Conservation (phyloP, 2,888 invertebrate genomes). For the Gnatocerus cornutus region DNA sequence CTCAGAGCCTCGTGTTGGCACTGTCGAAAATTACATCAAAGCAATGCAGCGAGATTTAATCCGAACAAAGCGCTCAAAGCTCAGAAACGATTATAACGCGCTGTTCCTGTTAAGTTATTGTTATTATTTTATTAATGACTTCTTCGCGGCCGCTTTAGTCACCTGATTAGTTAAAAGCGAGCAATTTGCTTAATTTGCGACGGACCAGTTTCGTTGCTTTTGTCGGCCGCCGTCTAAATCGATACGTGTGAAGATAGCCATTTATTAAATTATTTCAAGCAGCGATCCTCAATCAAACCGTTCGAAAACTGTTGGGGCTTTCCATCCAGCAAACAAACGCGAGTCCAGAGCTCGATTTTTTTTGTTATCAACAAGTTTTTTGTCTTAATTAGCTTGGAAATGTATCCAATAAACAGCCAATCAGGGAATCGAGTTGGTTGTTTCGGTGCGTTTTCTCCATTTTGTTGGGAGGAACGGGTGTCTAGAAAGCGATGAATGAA, state of each 20-base stretch:
- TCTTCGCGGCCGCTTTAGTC: conserved; percentile 33
- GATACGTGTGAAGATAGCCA: conserved; percentile 44
- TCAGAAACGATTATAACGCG: conserved; percentile 33
- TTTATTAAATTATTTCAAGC: conserved; percentile 56
- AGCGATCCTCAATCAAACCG: too few relatives aligned
- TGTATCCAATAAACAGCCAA: too few relatives aligned
- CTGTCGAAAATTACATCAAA: conserved; percentile 52
- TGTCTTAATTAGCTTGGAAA: too few relatives aligned
- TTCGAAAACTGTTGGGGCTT: too few relatives aligned
- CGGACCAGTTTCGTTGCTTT: background rate
- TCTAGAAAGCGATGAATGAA: too few relatives aligned
- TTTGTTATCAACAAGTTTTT: too few relatives aligned
- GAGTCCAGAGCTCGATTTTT: too few relatives aligned
- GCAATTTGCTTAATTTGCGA: conserved; percentile 12
- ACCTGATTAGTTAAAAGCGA: conserved; percentile 46
- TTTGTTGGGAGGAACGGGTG: too few relatives aligned
- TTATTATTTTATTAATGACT: conserved; percentile 46
- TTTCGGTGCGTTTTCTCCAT: too few relatives aligned
- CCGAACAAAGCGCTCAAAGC: conserved; percentile 43
- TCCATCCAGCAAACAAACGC: too few relatives aligned
- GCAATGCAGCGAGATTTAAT: conserved; percentile 53
- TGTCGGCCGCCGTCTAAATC: conserved; percentile 12
- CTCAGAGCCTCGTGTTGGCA: conserved; percentile 30
- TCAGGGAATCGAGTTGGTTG: too few relatives aligned
- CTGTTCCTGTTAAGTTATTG: conserved; percentile 37